Percentiles rank a stretch among this genome's conserved stretches.
Conservation (phyloP, 53 echinoderm and acorn worm species). For the Paracentrotus lividus region DNA sequence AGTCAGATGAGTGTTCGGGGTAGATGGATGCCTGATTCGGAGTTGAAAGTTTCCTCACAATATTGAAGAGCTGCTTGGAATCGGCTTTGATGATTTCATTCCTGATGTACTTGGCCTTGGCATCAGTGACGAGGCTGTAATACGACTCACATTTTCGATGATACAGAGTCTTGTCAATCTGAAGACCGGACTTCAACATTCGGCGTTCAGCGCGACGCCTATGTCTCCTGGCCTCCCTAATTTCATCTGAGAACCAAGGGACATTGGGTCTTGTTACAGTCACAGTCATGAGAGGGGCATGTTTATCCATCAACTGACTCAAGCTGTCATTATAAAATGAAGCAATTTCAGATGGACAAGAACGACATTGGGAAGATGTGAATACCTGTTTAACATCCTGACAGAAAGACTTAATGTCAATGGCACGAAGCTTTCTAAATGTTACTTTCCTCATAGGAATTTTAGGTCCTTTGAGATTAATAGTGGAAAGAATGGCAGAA, state of each 20-base stretch:
- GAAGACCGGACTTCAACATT: conserved; percentile 14
- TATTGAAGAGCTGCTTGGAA: conserved; percentile 10
- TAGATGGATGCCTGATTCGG: background rate
- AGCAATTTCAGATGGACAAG: conserved; percentile 20
- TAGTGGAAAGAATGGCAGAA: conserved; percentile 40
- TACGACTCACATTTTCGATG: conserved; percentile 32
- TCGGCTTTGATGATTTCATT: conserved; percentile 16
- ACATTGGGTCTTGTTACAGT: conserved; percentile 53
- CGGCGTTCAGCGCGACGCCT: conserved; percentile 62
- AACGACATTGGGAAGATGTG: background rate
- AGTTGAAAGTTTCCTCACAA: conserved; percentile 63
- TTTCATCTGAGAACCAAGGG: conserved; percentile 54
- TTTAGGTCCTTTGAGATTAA: conserved; percentile 46
- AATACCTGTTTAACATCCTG: conserved; percentile 21
- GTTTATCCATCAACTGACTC: conserved; percentile 32
- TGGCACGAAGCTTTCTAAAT: conserved; percentile 35
- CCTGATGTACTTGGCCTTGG: conserved; percentile 32
- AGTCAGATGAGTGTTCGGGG: background rate
- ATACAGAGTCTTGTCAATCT: conserved; percentile 57
- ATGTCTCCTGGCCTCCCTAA: conserved; percentile 53
- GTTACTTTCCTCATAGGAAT: conserved; percentile 24
- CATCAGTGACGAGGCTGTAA: conserved; percentile 23
- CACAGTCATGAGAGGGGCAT: conserved; percentile 29
- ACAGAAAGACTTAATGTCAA: conserved; percentile 30
- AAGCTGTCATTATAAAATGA: background rate